Evolutionary conservation across 1,140 invertebrate genomes (phyloP).

Genomic region (Sitophilus oryzae): DNA sequence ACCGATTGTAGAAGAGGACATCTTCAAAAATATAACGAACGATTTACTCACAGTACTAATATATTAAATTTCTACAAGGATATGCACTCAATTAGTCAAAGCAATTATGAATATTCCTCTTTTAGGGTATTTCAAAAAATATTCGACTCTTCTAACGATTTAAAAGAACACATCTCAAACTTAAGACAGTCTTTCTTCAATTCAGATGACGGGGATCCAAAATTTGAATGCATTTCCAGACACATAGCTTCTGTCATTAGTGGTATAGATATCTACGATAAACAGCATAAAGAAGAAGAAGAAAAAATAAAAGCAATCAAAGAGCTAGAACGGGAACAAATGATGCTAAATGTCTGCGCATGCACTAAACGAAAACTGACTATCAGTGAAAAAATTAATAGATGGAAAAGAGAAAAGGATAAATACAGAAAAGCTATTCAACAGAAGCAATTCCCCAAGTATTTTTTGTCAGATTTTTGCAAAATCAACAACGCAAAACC

Average conservation of each 20-base stretch:
- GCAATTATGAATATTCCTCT: conserved; percentile 2
- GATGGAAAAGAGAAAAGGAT: conserved; percentile 14
- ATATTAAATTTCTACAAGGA: background rate
- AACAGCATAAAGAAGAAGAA: conserved; percentile 2
- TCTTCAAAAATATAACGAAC: conserved; percentile 3
- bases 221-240: conserved; percentile 1
- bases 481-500: background rate
- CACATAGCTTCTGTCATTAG: background rate
- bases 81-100: background rate
- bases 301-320: background rate
- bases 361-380: conserved; percentile 11
- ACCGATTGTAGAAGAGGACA: conserved; percentile 14
- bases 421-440: conserved; percentile 14
- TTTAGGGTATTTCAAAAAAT: conserved; percentile 17
- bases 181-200: background rate
- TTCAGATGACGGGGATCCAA: background rate
- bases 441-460: conserved; percentile 5
- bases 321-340: background rate
- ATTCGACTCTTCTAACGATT: conserved; percentile 6
- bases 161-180: conserved; percentile 1
- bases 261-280: conserved; percentile 3
- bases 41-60: conserved; percentile 14
- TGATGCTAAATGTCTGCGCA: background rate
- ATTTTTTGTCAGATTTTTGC: conserved; percentile 26
- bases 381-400: conserved; percentile 14